A percentile compares a stretch with the other conserved stretches of the same genome.
Conservation (phyloP, 2,888 invertebrate genomes). For the Rotaria socialis region DNA sequence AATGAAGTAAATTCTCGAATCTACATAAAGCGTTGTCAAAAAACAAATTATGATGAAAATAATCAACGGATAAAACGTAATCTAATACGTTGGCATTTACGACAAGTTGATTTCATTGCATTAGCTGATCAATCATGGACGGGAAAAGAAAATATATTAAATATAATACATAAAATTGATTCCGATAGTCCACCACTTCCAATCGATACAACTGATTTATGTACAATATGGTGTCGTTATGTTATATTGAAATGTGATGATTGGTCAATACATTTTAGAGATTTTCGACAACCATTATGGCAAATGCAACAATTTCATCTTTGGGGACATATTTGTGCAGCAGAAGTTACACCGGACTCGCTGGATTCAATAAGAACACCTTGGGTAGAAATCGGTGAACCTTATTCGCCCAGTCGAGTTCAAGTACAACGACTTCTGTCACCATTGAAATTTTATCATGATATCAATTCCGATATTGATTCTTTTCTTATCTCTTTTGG, state of each 20-base stretch:
- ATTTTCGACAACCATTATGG: slow-evolving; percentile 88
- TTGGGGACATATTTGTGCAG: slow-evolving; percentile 83
- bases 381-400: neutral
- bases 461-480: slow-evolving; percentile 82
- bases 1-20: neutral
- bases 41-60: slow-evolving; percentile 11
- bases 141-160: slow-evolving; percentile 38
- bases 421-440: slow-evolving; percentile 82
- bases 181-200: slow-evolving; percentile 28
- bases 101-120: slow-evolving; percentile 36
- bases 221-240: slow-evolving; percentile 78
- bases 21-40: slow-evolving; percentile 26
- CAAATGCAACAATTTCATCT: slow-evolving; percentile 76
- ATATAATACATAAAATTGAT: slow-evolving; percentile 40
- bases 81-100: slow-evolving; percentile 8
- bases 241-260: slow-evolving; percentile 75
- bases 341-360: slow-evolving; percentile 67
- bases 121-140: slow-evolving; percentile 41
- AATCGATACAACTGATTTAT: neutral
- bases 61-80: neutral
- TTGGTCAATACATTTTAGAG: slow-evolving; percentile 82
- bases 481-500: slow-evolving; percentile 89
- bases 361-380: slow-evolving; percentile 37
- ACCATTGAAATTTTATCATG: slow-evolving; percentile 92
- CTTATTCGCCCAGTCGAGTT: slow-evolving; percentile 57